Evolutionary conservation across 2,797 vertebrate species (phyloP), one percentile per base, ranked within the genome.

Genomic region (Microhierax caerulescens): DNA sequence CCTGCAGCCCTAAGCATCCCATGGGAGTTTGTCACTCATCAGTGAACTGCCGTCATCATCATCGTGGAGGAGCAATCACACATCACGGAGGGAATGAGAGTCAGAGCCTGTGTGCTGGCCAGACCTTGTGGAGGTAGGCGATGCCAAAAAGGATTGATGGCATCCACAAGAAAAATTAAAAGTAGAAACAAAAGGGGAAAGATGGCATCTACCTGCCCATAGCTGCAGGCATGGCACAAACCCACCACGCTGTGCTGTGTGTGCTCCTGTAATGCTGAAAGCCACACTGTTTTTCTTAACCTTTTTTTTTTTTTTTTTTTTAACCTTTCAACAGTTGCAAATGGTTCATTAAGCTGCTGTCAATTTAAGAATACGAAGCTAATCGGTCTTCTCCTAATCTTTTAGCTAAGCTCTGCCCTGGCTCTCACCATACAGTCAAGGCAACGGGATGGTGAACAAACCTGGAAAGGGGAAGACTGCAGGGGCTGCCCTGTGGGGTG

Each of bases 111-210:
- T 9, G 37, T 5, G 41, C 30, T 45, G 37, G 32, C 45, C 2
- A 2, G 50, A 25, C 37, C n/a, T 48, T 1, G 3, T 1, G 3
- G n/a, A 39, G 47, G n/a, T 9, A 36, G 20, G 22, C 0, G 7
- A 34, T 17, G 37, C 48, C 36, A 47, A 19, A 32, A 60, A 45
- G 48, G 69, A 50, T 24, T 23, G 68, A 36, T 41, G 24, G 30
- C 15, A 51, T 32, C 27, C 4, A 2, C 1, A 2, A 56, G 65
- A 61, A 70, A 53, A 56, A 37, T 5, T 9, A 74, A 54, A 76
- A 51, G 10, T 3, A 60, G 43, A 45, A 57, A 45, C 20, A 25
- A 76, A 23, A 0, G 3, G 7, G 43, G 47, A 47, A 72, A 56
- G 59, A 18, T 7, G 3, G 23, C 32, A 50, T 30, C 16, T 32